Percentiles rank a stretch among this genome's conserved stretches.
Conservation (phyloP, 2,797 vertebrate species). For the Danio albolineatus region DNA sequence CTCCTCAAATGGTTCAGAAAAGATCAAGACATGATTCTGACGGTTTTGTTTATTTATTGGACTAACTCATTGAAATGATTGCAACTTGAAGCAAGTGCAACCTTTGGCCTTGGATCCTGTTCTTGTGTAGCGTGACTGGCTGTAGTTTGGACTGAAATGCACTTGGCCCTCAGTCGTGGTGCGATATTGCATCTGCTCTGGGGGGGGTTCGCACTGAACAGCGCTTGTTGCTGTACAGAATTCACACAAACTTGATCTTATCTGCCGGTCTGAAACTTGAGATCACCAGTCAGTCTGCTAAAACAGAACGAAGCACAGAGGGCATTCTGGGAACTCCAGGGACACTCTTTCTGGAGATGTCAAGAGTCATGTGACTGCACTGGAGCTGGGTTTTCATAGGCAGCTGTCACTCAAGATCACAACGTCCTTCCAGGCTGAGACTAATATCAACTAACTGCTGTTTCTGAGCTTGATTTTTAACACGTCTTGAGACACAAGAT, state of each 20-base stretch:
- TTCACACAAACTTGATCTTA: constrained; percentile 73
- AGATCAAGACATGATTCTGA: neutral
- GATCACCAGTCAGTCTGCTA: constrained; percentile 64
- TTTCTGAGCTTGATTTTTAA: neutral
- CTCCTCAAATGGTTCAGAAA: neutral
- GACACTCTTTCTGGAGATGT: constrained; percentile 59
- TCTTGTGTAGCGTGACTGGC: constrained; percentile 71
- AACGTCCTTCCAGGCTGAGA: constrained; percentile 37
- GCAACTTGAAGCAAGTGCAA: constrained; percentile 51
- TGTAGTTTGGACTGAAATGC: constrained; percentile 64
- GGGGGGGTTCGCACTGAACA: constrained; percentile 60
- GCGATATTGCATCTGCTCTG: constrained; percentile 49
- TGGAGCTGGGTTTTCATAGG: constrained; percentile 64
- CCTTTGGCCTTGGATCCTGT: constrained; percentile 67
- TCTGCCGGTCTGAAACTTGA: constrained; percentile 73
- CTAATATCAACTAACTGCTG: constrained; percentile 28
- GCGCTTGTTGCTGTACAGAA: constrained; percentile 67
- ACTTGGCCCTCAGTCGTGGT: constrained; percentile 54
- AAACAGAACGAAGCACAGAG: constrained; percentile 65
- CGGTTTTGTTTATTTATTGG: neutral
- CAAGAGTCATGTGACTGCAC: constrained; percentile 57
- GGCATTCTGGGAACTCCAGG: constrained; percentile 66
- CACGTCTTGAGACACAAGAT: neutral
- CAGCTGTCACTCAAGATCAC: constrained; percentile 69
- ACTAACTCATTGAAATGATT: constrained; percentile 1